Base-by-base conservation (phyloP, 2,888 invertebrate species). In the Diplolepis rosae region DNA sequence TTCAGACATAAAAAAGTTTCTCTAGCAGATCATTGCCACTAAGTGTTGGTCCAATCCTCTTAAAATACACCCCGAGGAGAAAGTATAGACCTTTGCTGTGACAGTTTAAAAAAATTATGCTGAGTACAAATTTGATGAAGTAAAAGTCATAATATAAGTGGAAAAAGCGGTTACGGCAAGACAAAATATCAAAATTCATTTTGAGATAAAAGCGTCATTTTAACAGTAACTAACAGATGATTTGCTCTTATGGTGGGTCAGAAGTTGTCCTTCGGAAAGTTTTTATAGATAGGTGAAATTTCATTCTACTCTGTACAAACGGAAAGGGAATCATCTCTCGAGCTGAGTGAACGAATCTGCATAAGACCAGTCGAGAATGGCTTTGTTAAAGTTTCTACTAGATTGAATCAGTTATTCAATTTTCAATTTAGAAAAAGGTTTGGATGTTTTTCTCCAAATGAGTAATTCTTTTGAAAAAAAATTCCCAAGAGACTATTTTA, bases 1-100 rank as follows among this genome's bases (percentile, higher is more conserved):
- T 24, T n/a, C n/a, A 39, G 39, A 27, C 24, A 61, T 39, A 61
- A 39, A 56, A 56, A 61, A 35, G 24, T 61, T 61, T 22, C 22
- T 9, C 15, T 9, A 18, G 24, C 24, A 18, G 11, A 35, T 39
- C 39, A 39, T 22, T 24, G 35, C 13, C 61, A 39, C 22, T 39
- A 61, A 61, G 24, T n/a, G 27, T 22, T n/a, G n/a, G 22, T 61
- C 22, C 61, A 61, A 61, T 61, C 35, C 18, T 22, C 35, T 27
- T 61, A 39, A 61, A 61, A 61, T 4, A 6, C 35, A 13, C 1
- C 39, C 0, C 7, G 5, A 3, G 1, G 61, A n/a, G 24, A n/a
- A 61, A 61, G 24, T 15, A 54, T 18, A 39, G 39, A 39, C 39
- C 11, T 11, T 22, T 9, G 6, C 1, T 32, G 2, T 13, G 11